phyloP scores from a whole-genome alignment of 2,113 vertebrate genomes.

The Machaerirhynchus nigripectus region DNA sequence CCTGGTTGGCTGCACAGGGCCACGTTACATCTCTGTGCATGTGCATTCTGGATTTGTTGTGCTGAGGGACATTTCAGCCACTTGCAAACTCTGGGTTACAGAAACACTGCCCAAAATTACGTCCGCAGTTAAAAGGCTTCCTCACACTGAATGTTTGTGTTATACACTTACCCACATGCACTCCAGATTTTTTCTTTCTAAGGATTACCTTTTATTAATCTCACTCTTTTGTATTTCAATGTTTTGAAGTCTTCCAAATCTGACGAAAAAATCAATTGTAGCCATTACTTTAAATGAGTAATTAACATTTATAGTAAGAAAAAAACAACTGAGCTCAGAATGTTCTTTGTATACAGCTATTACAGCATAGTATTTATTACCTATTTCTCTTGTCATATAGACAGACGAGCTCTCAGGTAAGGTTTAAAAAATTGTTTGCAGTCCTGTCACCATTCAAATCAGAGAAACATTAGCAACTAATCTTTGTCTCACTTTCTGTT shows the following conservation, averaged over 20 bases:
- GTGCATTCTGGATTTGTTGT: neutral
- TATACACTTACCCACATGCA: neutral
- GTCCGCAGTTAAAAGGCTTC: neutral
- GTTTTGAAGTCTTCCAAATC: neutral
- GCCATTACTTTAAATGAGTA: neutral
- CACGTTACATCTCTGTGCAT: neutral
- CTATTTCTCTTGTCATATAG: neutral
- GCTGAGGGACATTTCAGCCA: neutral
- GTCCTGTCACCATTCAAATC: neutral
- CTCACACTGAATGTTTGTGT: neutral
- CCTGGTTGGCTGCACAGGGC: neutral
- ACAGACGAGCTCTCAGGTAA: neutral
- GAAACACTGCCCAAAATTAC: fast-evolving
- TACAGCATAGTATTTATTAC: neutral
- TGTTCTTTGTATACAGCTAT: neutral
- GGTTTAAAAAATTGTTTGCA: neutral
- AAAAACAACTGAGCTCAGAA: neutral
- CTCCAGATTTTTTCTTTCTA: neutral
- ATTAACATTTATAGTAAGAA: neutral
- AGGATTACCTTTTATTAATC: neutral
- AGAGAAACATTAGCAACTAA: neutral
- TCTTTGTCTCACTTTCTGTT: neutral
- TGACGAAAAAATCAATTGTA: neutral
- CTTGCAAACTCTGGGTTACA: neutral
- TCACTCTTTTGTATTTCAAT: neutral